Evolutionary conservation across 2,113 vertebrate genomes (phyloP), one percentile per base, ranked within the genome.

Genomic region (Suricata suricatta): DNA sequence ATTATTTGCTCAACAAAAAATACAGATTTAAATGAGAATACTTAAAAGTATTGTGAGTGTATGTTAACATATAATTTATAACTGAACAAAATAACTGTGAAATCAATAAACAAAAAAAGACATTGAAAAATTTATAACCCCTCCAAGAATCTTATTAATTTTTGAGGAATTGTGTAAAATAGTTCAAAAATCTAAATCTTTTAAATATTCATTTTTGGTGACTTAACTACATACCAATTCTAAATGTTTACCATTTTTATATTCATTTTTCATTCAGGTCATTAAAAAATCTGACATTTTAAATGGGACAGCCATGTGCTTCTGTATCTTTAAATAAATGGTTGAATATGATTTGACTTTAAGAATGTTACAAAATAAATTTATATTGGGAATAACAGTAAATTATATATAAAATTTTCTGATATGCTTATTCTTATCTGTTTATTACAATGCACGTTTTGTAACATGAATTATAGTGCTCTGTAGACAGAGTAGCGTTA

Each of bases 241-340:
- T 84, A 93, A 90, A n/a, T 80, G 25, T 72, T 96, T 84, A 38
- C 7, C 10, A 71, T 92, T 88, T 90, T 41, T 88, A 68, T 88
- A n/a, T 60, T 69, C 6, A 86, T 72, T 90, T 92, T 10, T 12
- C 5, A 16, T 69, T 77, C 38, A 50, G 63, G 47, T 50, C 12
- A 27, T 71, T 63, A 63, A 79, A 85, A 47, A 93, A 44, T 69
- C 87, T 77, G 7, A 0, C 35, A 64, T 71, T 83, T 93, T 71
- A 93, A 82, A 63, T 88, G 23, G 17, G 17, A 80, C 64, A 35
- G 3, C 29, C 44, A 87, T 44, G n/a, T 69, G 1, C 41, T 88
- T 38, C 27, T 84, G 23, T 15, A 57, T n/a, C 66, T 57, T 66
- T 85, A 80, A 64, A 89, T 50, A 29, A 89, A 29, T 79, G 23